Base-by-base conservation (phyloP, 1,140 invertebrate species). In the Aphidius ervi region DNA sequence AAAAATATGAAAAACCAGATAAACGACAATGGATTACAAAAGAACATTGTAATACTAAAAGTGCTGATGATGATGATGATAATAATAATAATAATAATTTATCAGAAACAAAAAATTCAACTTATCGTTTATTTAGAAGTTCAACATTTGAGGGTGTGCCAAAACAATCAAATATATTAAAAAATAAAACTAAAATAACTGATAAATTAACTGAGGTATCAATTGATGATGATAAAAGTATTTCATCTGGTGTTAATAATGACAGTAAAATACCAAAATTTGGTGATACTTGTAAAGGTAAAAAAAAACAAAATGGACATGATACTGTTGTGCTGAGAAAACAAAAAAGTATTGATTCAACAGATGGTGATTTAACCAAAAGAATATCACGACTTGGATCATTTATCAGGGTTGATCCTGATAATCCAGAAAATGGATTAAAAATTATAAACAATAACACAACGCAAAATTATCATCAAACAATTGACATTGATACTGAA, bases 61-160 rank as follows among this genome's bases (percentile, higher is more conserved):
- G 23, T 31, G 23, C 23, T 31, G 23, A 31, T 31, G 23, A 31
- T 31, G 23, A 31, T 31, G 67, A 69, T 4, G 67, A 65, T 5
- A 63, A 58, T n/a, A 62, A 52, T 31, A 54, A 74, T 6, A 74
- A 70, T 45, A 74, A 77, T 56, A 67, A 68, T 23, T n/a, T 50
- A 31, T 6, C 10, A 56, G 3, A 48, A 10, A 9, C 39, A 6
- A 50, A 54, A 71, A 5, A 62, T 74, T 3, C 81, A 58, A 71
- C 75, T 23, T 76, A 80, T 4, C 82, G 78, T 64, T 67, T 89
- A 4, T 83, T 85, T 46, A 78, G 88, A 20, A 89, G 88, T 68
- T 88, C 87, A 3, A 90, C 88, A 0, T 89, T 89, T 70, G 87
- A 89, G 65, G 86, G 85, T 2, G 78, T 84, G 45, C 82, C 85